Conservation (phyloP, 2,888 invertebrate species). For the Chrysopilus asiliformis region DNA sequence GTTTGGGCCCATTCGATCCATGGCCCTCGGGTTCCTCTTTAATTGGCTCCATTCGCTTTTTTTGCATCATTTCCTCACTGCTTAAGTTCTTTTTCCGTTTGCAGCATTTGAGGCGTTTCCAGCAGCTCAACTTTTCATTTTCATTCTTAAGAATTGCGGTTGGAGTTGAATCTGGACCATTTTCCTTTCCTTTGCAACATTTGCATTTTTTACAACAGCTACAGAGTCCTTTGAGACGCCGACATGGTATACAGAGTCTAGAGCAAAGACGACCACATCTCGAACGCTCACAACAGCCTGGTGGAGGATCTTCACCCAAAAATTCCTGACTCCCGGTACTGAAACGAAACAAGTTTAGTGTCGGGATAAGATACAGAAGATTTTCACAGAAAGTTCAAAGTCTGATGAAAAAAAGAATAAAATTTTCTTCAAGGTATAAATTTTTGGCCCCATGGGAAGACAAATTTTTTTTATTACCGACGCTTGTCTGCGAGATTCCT, state of each 20-base stretch:
- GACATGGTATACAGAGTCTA: conserved; percentile 32
- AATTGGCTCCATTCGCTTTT: conserved; percentile 17
- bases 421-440: too few species aligned
- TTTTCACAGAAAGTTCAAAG: too few species aligned
- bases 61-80: conserved; percentile 10
- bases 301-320: conserved; percentile 19
- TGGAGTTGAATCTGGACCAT: conserved; percentile 19
- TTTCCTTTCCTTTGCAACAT: conserved; percentile 25
- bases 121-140: conserved; percentile 29
- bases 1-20: conserved; percentile 11
- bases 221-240: conserved; percentile 24
- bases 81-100: conserved; percentile 36
- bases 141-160: conserved; percentile 26
- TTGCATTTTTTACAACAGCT: conserved; percentile 19
- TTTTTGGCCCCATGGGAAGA: too few species aligned
- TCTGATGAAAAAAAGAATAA: too few species aligned
- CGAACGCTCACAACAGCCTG: conserved; percentile 26
- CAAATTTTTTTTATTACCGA: too few species aligned
- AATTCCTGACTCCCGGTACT: conserved; percentile 30
- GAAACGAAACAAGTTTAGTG: conserved; percentile 16
- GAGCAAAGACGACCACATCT: conserved; percentile 19
- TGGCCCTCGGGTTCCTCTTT: conserved; percentile 15
- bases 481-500: too few species aligned
- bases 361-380: too few species aligned
- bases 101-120: conserved; percentile 33